Conservation (phyloP, 2,797 vertebrate species). For the Falco naumanni region DNA sequence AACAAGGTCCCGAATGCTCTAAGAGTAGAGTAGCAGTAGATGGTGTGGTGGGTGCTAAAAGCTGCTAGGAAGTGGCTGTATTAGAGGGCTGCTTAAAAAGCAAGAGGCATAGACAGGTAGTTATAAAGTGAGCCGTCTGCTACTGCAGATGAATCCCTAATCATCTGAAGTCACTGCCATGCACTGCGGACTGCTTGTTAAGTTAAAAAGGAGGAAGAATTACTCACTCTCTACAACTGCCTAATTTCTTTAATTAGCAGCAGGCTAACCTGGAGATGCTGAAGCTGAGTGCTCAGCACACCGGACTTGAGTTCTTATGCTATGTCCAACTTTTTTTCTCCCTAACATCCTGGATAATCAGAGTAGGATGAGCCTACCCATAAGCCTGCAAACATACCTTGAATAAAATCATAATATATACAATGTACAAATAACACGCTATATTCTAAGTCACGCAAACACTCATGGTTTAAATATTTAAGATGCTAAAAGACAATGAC, state of each 20-base stretch:
- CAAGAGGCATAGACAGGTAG: not conserved
- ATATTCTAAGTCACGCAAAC: not conserved
- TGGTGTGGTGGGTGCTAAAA: not conserved
- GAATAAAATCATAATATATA: not conserved
- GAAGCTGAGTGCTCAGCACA: not conserved
- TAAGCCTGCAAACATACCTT: not conserved
- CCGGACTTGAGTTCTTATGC: not conserved
- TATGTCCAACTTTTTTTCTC: not conserved
- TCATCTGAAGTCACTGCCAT: not conserved
- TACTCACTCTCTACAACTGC: not conserved
- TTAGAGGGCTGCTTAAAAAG: slow-evolving; percentile 28
- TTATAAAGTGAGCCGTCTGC: not conserved
- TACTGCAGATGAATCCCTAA: slow-evolving; percentile 30
- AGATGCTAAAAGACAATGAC: not conserved
- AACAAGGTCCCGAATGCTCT: not conserved
- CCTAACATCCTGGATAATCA: not conserved
- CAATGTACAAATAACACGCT: not conserved
- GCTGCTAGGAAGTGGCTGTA: not conserved
- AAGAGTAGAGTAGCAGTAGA: not conserved
- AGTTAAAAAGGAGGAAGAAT: not conserved
- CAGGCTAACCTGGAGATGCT: not conserved
- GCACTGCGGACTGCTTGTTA: not conserved
- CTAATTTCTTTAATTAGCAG: slow-evolving; percentile 12
- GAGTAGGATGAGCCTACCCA: not conserved
- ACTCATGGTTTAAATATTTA: not conserved